phyloP scores from a whole-genome alignment of 2,113 vertebrate species.

The Oostethus manadensis region DNA sequence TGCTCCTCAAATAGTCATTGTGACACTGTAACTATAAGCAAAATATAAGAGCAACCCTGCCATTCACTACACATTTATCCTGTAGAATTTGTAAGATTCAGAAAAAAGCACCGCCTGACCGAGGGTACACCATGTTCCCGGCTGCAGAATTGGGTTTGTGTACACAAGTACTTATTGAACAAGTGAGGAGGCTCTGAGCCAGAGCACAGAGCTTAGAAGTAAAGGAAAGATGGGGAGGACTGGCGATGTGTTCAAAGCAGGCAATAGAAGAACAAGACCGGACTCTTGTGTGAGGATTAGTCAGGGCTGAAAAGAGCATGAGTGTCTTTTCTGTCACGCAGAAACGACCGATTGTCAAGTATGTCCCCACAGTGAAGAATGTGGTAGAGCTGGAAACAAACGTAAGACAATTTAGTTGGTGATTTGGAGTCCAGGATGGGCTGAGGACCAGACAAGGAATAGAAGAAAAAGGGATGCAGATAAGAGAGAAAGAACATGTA shows the following conservation, averaged over 20 bases:
- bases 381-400: not conserved
- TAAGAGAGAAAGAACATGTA: not conserved
- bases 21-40: not conserved
- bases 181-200: not conserved
- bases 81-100: not conserved
- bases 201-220: not conserved
- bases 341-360: slow-evolving; percentile 12
- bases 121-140: not conserved
- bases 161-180: slow-evolving; percentile 1
- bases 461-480: not conserved
- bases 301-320: slow-evolving; percentile 3
- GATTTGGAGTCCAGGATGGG: slow-evolving; percentile 2
- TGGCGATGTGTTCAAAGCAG: slow-evolving; percentile 18
- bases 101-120: not conserved
- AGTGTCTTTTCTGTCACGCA: slow-evolving; percentile 18
- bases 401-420: slow-evolving; percentile 4
- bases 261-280: slow-evolving; percentile 2
- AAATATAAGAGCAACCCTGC: not conserved
- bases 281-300: slow-evolving; percentile 16
- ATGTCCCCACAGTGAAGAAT: slow-evolving; percentile 4
- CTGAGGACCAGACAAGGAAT: not conserved
- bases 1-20: no score
- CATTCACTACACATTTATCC: not conserved
- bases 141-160: slow-evolving; percentile 1
- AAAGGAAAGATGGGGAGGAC: slow-evolving; percentile 2